These are phyloP conservation scores for Oncopodura yosiiana DNA, from an alignment of 1,140 invertebrate species.

Conservation along the genomic window DNA sequence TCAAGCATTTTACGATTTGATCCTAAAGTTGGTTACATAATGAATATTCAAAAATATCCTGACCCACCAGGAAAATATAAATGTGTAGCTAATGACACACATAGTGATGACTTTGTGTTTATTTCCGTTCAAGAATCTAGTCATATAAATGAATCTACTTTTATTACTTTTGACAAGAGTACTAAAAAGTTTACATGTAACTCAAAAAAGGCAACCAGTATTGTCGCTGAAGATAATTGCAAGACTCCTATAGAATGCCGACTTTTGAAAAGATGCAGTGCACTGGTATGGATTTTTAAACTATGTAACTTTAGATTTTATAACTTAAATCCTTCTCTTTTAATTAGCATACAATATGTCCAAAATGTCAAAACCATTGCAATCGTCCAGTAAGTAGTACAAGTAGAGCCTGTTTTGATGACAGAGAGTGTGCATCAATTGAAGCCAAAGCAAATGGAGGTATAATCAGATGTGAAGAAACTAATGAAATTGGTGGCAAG, in stretches of 20 bases:
- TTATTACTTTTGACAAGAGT: not conserved
- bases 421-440: not conserved
- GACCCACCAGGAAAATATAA: slow-evolving; percentile 21
- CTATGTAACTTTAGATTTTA: not conserved
- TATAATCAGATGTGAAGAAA: not conserved
- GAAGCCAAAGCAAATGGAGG: slow-evolving; percentile 14
- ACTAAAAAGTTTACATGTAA: slow-evolving; percentile 7
- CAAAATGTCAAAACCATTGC: no score
- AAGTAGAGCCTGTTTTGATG: no score
- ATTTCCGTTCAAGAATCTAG: not conserved
- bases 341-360: slow-evolving; percentile 1
- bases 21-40: slow-evolving; percentile 7
- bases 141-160: not conserved
- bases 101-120: slow-evolving; percentile 8
- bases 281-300: not conserved
- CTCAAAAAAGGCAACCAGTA: not conserved
- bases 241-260: slow-evolving; percentile 15
- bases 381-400: no score
- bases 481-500: not conserved
- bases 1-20: slow-evolving; percentile 9
- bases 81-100: slow-evolving; percentile 14
- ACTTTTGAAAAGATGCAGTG: slow-evolving; percentile 6
- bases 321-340: not conserved
- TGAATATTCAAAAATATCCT: slow-evolving; percentile 4
- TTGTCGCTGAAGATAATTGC: slow-evolving; percentile 10